A percentile compares a stretch with the other conserved stretches of the same genome.
phyloP scores from a whole-genome alignment of 2,113 vertebrate species.

The Tupaia chinensis region DNA sequence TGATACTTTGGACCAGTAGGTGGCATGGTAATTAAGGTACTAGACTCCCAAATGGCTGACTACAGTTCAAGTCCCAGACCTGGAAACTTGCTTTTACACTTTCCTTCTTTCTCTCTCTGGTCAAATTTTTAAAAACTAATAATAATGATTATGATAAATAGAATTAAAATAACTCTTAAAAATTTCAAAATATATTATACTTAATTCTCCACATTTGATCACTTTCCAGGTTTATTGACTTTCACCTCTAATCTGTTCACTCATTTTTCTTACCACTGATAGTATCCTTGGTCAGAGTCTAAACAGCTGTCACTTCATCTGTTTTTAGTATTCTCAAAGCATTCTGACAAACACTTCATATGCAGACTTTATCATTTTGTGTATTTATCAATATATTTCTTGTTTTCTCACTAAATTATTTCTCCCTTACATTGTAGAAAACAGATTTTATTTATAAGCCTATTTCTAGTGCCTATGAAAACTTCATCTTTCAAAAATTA shows the following conservation, averaged over 20 bases:
- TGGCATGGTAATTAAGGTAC: no score
- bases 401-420: not conserved
- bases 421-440: not conserved
- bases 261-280: not conserved
- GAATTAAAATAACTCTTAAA: no score
- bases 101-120: no score
- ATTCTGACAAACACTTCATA: not conserved
- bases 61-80: no score
- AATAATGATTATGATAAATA: no score
- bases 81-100: no score
- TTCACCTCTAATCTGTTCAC: not conserved
- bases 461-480: not conserved
- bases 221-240: not conserved
- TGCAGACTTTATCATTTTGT: not conserved
- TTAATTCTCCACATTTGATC: not conserved
- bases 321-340: not conserved
- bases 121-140: no score
- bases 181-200: no score
- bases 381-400: not conserved
- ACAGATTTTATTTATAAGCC: not conserved
- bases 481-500: not conserved
- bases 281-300: not conserved
- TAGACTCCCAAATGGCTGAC: no score
- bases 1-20: no score
- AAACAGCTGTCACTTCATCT: not conserved